These are phyloP conservation scores for Strigamia crassipes DNA, from an alignment of 2,888 invertebrate species.

Conservation along the genomic window DNA sequence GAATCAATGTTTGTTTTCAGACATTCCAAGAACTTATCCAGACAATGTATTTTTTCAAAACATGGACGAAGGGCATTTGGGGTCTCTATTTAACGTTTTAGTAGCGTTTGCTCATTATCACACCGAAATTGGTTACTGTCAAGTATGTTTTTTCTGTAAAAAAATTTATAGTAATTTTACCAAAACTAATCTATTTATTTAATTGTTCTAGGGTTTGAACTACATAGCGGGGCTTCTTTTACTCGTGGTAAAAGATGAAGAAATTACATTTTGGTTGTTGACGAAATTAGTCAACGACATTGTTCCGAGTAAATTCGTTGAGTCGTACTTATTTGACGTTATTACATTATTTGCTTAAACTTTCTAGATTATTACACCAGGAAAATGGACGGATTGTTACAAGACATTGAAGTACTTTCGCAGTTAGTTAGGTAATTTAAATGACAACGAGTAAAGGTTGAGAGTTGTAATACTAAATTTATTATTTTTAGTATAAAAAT, in stretches of 20 bases:
- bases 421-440: slow-evolving; percentile 71
- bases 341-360: slow-evolving; percentile 7
- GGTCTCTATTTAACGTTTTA: slow-evolving; percentile 81
- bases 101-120: slow-evolving; percentile 89
- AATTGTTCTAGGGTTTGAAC: slow-evolving; percentile 74
- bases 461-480: neutral
- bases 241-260: slow-evolving; percentile 85
- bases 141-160: slow-evolving; percentile 59
- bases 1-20: slow-evolving; percentile 58
- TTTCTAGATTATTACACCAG: slow-evolving; percentile 76
- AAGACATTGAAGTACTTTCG: slow-evolving; percentile 86
- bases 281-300: slow-evolving; percentile 85
- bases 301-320: slow-evolving; percentile 66
- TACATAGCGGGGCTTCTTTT: slow-evolving; percentile 87
- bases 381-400: slow-evolving; percentile 85
- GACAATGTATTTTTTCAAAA: slow-evolving; percentile 90
- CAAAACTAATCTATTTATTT: slow-evolving; percentile 6
- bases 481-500: slow-evolving; percentile 68
- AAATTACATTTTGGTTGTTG: slow-evolving; percentile 89
- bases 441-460: neutral
- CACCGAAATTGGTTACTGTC: slow-evolving; percentile 86
- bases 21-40: slow-evolving; percentile 90
- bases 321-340: neutral
- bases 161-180: too few species aligned
- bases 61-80: slow-evolving; percentile 70